Evolutionary conservation across 2,888 invertebrate species (phyloP), one percentile per base, ranked within the genome.

Genomic region (Drosophila flavopinicola): DNA sequence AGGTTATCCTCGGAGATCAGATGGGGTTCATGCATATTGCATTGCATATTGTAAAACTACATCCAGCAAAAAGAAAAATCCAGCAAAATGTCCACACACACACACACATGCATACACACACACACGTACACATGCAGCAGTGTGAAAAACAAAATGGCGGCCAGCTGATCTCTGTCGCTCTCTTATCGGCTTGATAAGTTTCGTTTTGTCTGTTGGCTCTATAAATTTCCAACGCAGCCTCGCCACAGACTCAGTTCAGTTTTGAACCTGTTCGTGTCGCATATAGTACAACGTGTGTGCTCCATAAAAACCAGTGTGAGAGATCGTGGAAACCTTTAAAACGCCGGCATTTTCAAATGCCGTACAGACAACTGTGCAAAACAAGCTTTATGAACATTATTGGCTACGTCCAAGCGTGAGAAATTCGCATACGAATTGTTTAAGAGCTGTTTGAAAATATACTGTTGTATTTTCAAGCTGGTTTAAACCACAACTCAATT

Each of bases 101-200:
- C 6, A 39, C 7, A 15, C 13, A 41, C 27, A 45, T 9, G 29
- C 2, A 11, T 1, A 20, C 24, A 42, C 11, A 11, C 11, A 39
- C 7, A 48, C 24, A 42, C 13, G n/a, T 47, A 33, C 24, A 25
- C 45, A 33, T 33, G 10, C 30, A 29, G 23, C 7, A 44, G 29
- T 33, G 47, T n/a, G n/a, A n/a, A 37, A 58, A 75, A 67, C 72
- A 75, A 75, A 75, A 75, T 75, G 74, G 74, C 72, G 64, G n/a
- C 63, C 11, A 32, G 39, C 63, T 72, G 75, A 72, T 72, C 75
- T 71, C 71, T 71, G 66, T 65, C 53, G 72, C 67, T 63, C 57
- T 39, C 57, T 74, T 73, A 75, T 69, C 72, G 44, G 30, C 13
- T 23, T 20, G 29, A 42, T 29, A 37, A 56, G 35, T 54, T 47